phyloP scores from a whole-genome alignment of 2,113 vertebrate species.

The Petrocephalus microphthalmus region DNA sequence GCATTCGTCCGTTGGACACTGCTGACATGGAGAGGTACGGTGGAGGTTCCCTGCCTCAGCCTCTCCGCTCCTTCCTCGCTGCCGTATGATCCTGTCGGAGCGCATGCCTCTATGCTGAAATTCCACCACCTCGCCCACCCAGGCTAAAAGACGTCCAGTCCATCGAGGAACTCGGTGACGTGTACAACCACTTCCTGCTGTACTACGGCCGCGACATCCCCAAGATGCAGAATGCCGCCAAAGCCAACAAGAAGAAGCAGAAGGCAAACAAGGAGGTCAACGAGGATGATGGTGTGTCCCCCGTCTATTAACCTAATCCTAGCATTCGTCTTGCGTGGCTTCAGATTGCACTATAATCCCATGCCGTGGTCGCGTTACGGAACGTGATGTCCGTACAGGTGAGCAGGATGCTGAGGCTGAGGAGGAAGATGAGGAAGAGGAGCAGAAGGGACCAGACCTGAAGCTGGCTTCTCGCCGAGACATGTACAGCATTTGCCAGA shows the following conservation, averaged over 20 bases:
- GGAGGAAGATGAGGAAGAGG: constrained; percentile 77
- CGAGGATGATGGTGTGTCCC: constrained; percentile 69
- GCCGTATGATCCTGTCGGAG: too few relatives aligned
- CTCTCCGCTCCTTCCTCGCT: not conserved
- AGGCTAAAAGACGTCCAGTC: constrained; percentile 95
- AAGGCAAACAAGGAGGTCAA: constrained; percentile 84
- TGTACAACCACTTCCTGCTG: constrained; percentile 94
- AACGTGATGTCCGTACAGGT: constrained; percentile 32
- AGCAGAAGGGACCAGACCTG: constrained; percentile 88
- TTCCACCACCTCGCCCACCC: not conserved
- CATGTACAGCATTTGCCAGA: constrained; percentile 97
- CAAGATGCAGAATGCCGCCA: constrained; percentile 94
- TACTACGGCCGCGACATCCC: constrained; percentile 97
- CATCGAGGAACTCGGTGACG: constrained; percentile 88
- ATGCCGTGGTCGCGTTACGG: too few relatives aligned
- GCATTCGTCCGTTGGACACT: constrained; percentile 88
- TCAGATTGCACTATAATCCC: not conserved
- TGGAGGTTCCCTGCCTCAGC: not conserved
- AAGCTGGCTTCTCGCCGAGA: constrained; percentile 94
- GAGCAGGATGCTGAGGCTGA: constrained; percentile 62
- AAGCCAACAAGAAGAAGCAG: constrained; percentile 79
- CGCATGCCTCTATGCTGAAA: not conserved
- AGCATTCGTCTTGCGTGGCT: not conserved
- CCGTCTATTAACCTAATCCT: not conserved
- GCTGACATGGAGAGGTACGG: constrained; percentile 88